Base-by-base conservation (phyloP, 2,888 invertebrate genomes). In the Choreutis nemorana region DNA sequence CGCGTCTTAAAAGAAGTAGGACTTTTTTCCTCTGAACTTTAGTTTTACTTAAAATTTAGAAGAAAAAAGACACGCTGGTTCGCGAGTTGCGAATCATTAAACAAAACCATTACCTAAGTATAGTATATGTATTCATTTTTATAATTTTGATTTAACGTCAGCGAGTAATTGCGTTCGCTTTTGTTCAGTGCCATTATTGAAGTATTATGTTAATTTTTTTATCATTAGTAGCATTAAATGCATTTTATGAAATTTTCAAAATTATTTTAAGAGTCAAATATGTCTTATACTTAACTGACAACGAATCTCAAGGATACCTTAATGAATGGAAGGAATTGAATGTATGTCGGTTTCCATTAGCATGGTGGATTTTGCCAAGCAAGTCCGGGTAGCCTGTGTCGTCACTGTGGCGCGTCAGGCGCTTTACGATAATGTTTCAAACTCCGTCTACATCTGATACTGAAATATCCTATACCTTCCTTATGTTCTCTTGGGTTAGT, bases 221-320 rank as follows among this genome's bases (percentile, higher is more conserved):
- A 66, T 65, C 62, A 65, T 70, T 62, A 67, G 65, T 67, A 67
- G 75, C 75, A 77, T 77, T 45, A 64, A 66, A 77, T 77, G 75
- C 75, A 68, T 66, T 66, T 64, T 62, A 62, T 18, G 18, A 18
- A 18, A 18, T 5, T 58, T 44, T 42, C 47, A 48, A 46, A 51
- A 52, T 49, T 49, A 50, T 45, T 45, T 42, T 48, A 35, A 36
- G 40, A 47, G 41, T 8, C 4, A 9, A 11, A 12, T 12, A 5
- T 25, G 7, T 5, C n/a, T n/a, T n/a, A n/a, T n/a, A n/a, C n/a
- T n/a, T 44, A 45, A 41, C 50, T 54, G 50, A 65, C 65, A 70
- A 62, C 66, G 75, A 73, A 73, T 77, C 75, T 77, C 73, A 55
- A n/a, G n/a, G n/a, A n/a, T n/a, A n/a, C n/a, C n/a, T n/a, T n/a